These are phyloP conservation scores for Gobiocypris rarus DNA, from an alignment of 2,113 vertebrate genomes.

Conservation along the genomic window DNA sequence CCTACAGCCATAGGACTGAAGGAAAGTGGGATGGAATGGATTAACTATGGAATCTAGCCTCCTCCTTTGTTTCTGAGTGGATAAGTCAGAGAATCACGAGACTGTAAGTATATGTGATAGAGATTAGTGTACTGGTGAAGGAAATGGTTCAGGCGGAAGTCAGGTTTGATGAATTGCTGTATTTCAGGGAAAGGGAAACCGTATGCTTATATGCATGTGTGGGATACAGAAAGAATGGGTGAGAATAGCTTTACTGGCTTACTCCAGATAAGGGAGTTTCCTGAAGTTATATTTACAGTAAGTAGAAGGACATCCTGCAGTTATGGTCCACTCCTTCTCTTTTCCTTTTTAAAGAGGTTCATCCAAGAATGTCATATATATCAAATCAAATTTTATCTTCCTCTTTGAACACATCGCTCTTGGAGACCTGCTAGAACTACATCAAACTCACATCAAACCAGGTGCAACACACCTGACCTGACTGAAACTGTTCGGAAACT, in stretches of 20 bases:
- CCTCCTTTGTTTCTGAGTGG: background rate
- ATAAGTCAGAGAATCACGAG: background rate
- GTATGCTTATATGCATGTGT: slow-evolving; percentile 4
- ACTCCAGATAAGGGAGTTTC: slow-evolving; percentile 20
- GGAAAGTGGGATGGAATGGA: background rate
- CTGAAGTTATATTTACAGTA: slow-evolving; percentile 33
- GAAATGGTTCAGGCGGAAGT: background rate
- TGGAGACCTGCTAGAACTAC: background rate
- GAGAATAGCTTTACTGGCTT: slow-evolving; percentile 32
- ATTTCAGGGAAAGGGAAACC: background rate
- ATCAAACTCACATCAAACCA: background rate
- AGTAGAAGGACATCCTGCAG: background rate
- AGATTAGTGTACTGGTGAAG: background rate
- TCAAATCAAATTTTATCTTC: background rate
- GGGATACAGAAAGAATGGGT: slow-evolving; percentile 4
- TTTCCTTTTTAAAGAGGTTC: slow-evolving; percentile 3
- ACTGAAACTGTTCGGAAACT: background rate
- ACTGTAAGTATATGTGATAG: background rate
- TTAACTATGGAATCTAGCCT: background rate
- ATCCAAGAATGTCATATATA: background rate
- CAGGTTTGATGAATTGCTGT: slow-evolving; percentile 6
- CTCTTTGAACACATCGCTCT: background rate
- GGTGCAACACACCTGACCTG: background rate
- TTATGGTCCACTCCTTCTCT: background rate
- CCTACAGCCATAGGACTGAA: background rate